Conservation (phyloP, 2,888 invertebrate genomes). For the Drosophila prostipennis region DNA sequence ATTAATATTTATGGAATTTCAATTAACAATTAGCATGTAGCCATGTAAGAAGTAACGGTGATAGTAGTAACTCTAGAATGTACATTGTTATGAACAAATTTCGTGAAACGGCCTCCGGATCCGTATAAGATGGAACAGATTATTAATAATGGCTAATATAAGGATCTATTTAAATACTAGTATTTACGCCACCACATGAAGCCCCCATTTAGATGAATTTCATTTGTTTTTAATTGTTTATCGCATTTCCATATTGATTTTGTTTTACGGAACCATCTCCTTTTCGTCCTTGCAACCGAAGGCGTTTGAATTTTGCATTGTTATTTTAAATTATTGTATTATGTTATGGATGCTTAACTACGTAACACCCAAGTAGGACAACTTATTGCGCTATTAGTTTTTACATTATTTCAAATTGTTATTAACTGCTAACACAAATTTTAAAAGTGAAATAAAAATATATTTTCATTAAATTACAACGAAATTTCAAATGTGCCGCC, state of each 20-base stretch:
- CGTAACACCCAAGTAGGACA: conserved; percentile 43
- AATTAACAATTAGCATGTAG: conserved; percentile 33
- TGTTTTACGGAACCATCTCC: conserved; percentile 55
- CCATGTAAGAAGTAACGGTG: conserved; percentile 55
- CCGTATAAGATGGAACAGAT: conserved; percentile 26
- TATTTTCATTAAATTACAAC: conserved; percentile 56
- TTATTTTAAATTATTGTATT: conserved; percentile 72
- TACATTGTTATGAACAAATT: conserved; percentile 74
- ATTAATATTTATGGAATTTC: conserved; percentile 52
- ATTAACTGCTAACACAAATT: conserved; percentile 68
- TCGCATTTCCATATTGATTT: conserved; percentile 56
- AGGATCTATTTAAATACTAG: conserved; percentile 38
- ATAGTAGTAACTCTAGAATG: conserved; percentile 72
- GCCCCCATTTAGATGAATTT: conserved; percentile 57
- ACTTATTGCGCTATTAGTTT: conserved; percentile 62
- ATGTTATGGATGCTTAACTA: conserved; percentile 69
- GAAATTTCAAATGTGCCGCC: conserved; percentile 1
- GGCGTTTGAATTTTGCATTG: conserved; percentile 55
- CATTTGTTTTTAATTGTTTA: conserved; percentile 60
- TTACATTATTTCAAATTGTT: conserved; percentile 65
- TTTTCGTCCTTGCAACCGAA: conserved; percentile 8
- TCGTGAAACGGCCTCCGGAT: conserved; percentile 18
- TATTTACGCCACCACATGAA: conserved; percentile 23
- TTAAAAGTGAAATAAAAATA: conserved; percentile 62
- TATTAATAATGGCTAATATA: conserved; percentile 30